phyloP scores from a whole-genome alignment of 2,113 vertebrate species.

The Mustela lutreola region DNA sequence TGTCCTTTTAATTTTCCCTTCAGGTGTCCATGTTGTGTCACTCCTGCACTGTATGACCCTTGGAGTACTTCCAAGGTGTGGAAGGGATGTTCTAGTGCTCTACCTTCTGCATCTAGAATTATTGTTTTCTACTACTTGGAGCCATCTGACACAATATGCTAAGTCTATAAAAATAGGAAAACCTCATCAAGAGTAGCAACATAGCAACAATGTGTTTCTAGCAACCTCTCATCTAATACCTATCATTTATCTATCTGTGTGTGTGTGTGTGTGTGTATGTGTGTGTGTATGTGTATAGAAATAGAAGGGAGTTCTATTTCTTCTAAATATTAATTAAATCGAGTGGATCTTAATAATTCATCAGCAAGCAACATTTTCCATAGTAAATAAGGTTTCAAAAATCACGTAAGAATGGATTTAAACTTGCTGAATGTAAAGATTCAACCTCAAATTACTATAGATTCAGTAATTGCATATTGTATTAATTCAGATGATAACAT shows the following conservation, averaged over 20 bases:
- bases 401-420: not conserved
- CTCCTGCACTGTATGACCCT: rapidly evolving
- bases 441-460: not conserved
- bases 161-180: not conserved
- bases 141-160: not conserved
- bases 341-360: not conserved
- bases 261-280: too few species aligned
- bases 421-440: not conserved
- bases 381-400: not conserved
- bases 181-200: not conserved
- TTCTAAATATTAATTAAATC: not conserved
- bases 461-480: not conserved
- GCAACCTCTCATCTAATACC: not conserved
- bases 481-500: not conserved
- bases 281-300: not conserved
- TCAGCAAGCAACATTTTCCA: not conserved
- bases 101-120: not conserved
- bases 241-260: not conserved
- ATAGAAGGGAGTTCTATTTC: not conserved
- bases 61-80: not conserved
- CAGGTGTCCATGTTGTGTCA: rapidly evolving
- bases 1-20: not conserved
- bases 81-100: not conserved
- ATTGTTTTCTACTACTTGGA: not conserved
- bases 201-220: not conserved